Percentiles rank a stretch among this genome's conserved stretches.
These are phyloP conservation scores for Drosophila ochracea DNA, from an alignment of 2,888 invertebrate genomes.

Conservation along the genomic window DNA sequence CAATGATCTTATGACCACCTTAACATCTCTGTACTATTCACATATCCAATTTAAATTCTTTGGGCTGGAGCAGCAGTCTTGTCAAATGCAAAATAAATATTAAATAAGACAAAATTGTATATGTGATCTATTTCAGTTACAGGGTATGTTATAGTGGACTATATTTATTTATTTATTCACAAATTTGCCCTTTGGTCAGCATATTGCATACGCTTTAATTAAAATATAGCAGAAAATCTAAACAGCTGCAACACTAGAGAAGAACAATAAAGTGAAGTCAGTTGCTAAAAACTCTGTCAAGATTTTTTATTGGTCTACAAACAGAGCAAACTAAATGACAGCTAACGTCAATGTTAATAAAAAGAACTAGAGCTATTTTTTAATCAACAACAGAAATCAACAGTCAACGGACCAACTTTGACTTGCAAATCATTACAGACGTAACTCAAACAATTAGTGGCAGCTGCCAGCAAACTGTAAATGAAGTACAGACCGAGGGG, in stretches of 20 bases:
- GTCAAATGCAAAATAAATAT: neutral
- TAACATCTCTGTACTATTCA: slow-evolving; percentile 33
- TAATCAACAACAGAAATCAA: slow-evolving; percentile 74
- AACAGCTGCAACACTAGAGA: slow-evolving; percentile 18
- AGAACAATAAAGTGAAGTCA: slow-evolving; percentile 24
- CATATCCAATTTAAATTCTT: slow-evolving; percentile 20
- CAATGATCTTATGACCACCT: slow-evolving; percentile 26
- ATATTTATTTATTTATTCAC: neutral
- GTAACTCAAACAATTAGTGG: slow-evolving; percentile 80
- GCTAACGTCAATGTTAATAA: slow-evolving; percentile 62
- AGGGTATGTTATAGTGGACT: slow-evolving; percentile 21
- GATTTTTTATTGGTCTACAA: slow-evolving; percentile 45
- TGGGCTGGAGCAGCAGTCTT: neutral
- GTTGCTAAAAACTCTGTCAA: slow-evolving; percentile 29
- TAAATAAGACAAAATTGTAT: neutral
- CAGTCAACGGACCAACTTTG: slow-evolving; percentile 66
- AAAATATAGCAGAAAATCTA: slow-evolving; percentile 66
- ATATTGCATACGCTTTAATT: slow-evolving; percentile 84
- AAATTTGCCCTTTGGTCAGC: slow-evolving; percentile 22
- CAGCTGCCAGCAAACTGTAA: slow-evolving; percentile 71
- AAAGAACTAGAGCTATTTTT: slow-evolving; percentile 57
- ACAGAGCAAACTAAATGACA: slow-evolving; percentile 52
- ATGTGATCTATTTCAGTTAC: neutral
- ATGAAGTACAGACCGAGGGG: slow-evolving; percentile 47
- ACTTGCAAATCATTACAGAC: slow-evolving; percentile 80